Evolutionary conservation across 2,113 vertebrate genomes (phyloP).

Genomic region (Puma concolor): DNA sequence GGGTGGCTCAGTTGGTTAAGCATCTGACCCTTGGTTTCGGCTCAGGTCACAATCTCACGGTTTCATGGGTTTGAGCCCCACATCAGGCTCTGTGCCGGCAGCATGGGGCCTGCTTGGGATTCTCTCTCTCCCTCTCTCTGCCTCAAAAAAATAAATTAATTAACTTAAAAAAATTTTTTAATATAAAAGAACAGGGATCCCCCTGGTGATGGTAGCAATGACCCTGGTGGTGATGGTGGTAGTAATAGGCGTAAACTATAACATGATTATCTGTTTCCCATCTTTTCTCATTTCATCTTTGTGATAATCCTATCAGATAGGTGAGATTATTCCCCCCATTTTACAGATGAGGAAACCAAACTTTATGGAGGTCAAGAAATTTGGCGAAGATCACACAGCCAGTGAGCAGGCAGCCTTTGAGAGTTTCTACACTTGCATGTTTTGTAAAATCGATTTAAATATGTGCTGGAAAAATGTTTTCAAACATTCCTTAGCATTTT

Average conservation of each 20-base stretch:
- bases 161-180: no score
- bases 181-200: no score
- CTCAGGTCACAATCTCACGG: no score
- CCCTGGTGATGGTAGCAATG: no score
- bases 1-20: no score
- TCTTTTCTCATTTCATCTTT: conserved; percentile 21
- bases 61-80: no score
- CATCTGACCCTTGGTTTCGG: no score
- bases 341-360: neutral
- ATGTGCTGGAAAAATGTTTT: neutral
- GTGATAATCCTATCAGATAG: neutral
- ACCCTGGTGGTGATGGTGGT: neutral
- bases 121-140: no score
- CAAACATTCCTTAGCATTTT: neutral
- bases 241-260: neutral
- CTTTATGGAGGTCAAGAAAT: neutral
- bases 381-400: neutral
- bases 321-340: neutral
- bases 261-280: neutral
- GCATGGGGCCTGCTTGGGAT: no score
- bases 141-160: no score
- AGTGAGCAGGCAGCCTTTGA: neutral
- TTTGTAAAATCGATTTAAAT: conserved; percentile 3
- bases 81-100: no score
- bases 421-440: neutral